Conservation (phyloP, 2,113 vertebrate genomes). For the Panurus biarmicus region DNA sequence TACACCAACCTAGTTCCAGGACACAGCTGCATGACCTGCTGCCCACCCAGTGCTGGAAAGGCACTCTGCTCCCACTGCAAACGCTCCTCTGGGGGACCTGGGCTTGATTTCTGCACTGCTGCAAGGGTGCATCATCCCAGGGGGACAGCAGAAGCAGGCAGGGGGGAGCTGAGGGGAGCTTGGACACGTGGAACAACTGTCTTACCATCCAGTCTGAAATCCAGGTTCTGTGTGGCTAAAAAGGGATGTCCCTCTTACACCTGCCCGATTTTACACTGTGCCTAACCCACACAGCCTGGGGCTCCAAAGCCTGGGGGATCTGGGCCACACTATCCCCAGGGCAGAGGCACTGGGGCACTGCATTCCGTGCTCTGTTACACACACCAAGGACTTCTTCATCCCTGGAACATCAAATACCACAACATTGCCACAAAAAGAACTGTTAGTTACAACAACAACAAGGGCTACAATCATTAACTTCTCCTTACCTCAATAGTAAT, state of each 20-base stretch:
- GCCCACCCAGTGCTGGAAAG: not conserved
- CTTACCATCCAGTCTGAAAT: too few species aligned
- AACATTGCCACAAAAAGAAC: too few species aligned
- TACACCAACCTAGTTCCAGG: accelerated
- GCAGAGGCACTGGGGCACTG: not conserved
- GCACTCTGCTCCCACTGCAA: accelerated
- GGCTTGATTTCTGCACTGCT: not conserved
- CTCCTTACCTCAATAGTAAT: not conserved
- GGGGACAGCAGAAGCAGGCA: accelerated
- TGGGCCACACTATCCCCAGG: accelerated
- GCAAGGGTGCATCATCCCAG: not conserved
- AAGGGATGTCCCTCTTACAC: not conserved
- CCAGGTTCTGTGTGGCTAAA: not conserved
- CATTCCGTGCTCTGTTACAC: not conserved
- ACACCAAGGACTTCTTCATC: not conserved
- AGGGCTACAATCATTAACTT: not conserved
- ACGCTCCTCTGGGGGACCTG: not conserved
- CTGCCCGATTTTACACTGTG: not conserved
- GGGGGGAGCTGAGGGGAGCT: not conserved
- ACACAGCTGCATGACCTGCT: too few species aligned
- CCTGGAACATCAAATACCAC: not conserved
- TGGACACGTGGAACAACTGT: accelerated
- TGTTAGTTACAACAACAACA: not conserved
- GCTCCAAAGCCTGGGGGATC: not conserved
- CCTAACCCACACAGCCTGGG: not conserved